A percentile compares a stretch with the other conserved stretches of the same genome.
These are phyloP conservation scores for Danio choprae DNA, from an alignment of 2,797 vertebrate genomes.

Conservation along the genomic window DNA sequence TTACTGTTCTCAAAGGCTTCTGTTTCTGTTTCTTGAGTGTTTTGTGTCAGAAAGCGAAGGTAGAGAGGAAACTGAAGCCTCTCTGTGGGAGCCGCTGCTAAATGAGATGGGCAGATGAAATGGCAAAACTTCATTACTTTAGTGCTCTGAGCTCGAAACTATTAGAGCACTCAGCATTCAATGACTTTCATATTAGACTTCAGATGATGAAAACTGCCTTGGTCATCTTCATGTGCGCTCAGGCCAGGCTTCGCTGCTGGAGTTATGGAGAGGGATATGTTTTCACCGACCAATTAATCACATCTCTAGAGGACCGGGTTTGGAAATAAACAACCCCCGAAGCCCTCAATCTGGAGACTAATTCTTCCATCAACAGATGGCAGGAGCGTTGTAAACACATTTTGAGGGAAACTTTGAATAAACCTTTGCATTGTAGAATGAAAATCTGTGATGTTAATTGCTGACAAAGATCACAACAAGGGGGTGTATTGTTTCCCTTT, in stretches of 20 bases:
- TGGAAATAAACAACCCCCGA: slow-evolving; percentile 52
- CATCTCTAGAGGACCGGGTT: slow-evolving; percentile 44
- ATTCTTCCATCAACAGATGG: slow-evolving; percentile 56
- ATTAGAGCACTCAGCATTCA: slow-evolving; percentile 14
- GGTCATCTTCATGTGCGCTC: not conserved
- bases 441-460: not conserved
- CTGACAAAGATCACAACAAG: not conserved
- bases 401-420: slow-evolving; percentile 18
- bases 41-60: slow-evolving; percentile 1
- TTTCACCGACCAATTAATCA: slow-evolving; percentile 50
- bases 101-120: slow-evolving; percentile 30
- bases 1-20: slow-evolving; percentile 9
- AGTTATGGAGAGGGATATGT: slow-evolving; percentile 37
- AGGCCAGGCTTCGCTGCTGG: slow-evolving; percentile 14
- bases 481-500: slow-evolving; percentile 33
- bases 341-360: slow-evolving; percentile 53
- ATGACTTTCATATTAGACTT: slow-evolving; percentile 35
- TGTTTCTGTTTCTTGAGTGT: slow-evolving; percentile 8
- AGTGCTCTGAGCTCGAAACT: slow-evolving; percentile 14
- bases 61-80: slow-evolving; percentile 28
- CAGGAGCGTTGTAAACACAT: slow-evolving; percentile 19
- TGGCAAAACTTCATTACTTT: slow-evolving; percentile 21
- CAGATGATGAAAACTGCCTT: slow-evolving; percentile 38
- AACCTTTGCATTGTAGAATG: slow-evolving; percentile 32
- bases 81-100: slow-evolving; percentile 21